phyloP scores from a whole-genome alignment of 2,797 vertebrate species.

The Spheniscus humboldti region DNA sequence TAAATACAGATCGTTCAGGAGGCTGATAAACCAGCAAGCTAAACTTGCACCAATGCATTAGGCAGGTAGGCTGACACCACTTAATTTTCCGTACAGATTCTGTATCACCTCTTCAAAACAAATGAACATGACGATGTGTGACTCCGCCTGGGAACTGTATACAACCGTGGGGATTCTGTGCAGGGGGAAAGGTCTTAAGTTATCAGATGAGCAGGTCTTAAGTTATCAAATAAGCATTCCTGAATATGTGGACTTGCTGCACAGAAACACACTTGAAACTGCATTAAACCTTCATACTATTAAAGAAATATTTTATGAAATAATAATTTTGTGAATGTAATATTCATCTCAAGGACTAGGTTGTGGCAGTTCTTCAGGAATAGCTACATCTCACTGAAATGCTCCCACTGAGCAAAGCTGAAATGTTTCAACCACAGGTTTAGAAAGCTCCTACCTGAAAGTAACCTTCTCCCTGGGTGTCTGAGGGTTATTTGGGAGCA shows the following conservation, averaged over 20 bases:
- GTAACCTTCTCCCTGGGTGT: not conserved
- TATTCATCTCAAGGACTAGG: not conserved
- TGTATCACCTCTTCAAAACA: not conserved
- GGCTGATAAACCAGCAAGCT: not conserved
- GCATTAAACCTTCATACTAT: not conserved
- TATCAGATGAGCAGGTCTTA: not conserved
- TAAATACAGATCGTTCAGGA: not conserved
- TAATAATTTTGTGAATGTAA: not conserved
- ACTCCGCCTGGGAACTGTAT: not conserved
- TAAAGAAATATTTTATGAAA: not conserved
- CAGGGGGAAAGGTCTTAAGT: rapidly evolving
- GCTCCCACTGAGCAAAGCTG: not conserved
- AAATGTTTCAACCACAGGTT: not conserved
- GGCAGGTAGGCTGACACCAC: not conserved
- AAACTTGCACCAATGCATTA: not conserved
- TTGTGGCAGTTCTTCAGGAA: not conserved
- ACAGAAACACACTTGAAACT: not conserved
- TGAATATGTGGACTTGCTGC: not conserved
- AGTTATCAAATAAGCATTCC: not conserved
- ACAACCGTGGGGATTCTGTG: rapidly evolving
- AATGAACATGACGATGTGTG: rapidly evolving
- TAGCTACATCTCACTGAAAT: not conserved
- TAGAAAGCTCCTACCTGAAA: not conserved
- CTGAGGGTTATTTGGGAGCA: not conserved
- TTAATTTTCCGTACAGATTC: not conserved